A percentile compares a stretch with the other conserved stretches of the same genome.
Evolutionary conservation across 2,113 vertebrate species (phyloP).

Genomic region (Murina feae): DNA sequence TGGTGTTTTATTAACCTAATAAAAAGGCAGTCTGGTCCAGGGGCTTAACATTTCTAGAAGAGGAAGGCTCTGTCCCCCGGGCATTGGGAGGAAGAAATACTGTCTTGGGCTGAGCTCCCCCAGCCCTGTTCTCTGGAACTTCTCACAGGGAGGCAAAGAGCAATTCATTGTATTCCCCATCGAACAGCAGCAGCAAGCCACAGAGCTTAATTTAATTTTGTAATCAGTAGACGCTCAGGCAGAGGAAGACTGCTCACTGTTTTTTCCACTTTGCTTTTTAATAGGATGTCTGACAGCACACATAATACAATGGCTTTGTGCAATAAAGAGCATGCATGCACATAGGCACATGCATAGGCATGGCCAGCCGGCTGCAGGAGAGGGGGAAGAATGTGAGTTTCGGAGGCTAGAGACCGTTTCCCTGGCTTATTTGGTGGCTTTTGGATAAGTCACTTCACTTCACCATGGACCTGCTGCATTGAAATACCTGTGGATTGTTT

Average conservation of each 20-base stretch:
- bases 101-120: conserved; percentile 42
- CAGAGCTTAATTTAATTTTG: conserved; percentile 78
- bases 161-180: conserved; percentile 69
- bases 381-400: background rate
- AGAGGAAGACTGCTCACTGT: conserved; percentile 71
- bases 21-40: conserved; percentile 69
- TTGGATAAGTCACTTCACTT: background rate
- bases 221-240: conserved; percentile 73
- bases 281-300: conserved; percentile 75
- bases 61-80: conserved; percentile 55
- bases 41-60: conserved; percentile 73
- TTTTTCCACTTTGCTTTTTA: conserved; percentile 76
- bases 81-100: conserved; percentile 68
- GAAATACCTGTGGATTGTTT: background rate
- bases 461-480: background rate
- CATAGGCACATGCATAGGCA: background rate
- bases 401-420: background rate
- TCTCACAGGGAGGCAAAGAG: conserved; percentile 45
- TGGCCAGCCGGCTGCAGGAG: background rate
- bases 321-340: conserved; percentile 34
- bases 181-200: conserved; percentile 63
- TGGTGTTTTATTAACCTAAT: conserved; percentile 80
- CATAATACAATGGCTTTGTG: conserved; percentile 72
- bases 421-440: background rate
- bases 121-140: conserved; percentile 45